Conservation (phyloP, 2,888 invertebrate genomes). For the Hartigia nigra region DNA sequence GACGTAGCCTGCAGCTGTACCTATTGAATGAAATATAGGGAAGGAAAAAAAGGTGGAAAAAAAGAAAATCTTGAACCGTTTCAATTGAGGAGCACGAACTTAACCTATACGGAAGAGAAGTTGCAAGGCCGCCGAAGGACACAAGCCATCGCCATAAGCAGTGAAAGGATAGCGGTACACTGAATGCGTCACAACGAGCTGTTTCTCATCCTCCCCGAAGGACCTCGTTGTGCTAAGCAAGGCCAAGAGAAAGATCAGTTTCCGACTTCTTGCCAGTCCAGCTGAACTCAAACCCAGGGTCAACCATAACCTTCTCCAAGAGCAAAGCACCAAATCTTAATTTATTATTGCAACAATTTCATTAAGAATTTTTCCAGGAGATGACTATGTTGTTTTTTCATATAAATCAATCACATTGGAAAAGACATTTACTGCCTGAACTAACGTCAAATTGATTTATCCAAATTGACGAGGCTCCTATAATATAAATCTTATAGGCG, state of each 20-base stretch:
- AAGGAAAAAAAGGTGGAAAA: neutral
- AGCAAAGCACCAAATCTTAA: conserved; percentile 2
- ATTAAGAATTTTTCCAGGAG: neutral
- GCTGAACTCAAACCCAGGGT: neutral
- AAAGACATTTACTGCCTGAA: neutral
- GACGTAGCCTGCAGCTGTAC: neutral
- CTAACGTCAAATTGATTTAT: neutral
- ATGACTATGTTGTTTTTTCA: neutral
- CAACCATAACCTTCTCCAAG: conserved; percentile 3
- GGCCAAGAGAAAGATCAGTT: conserved; percentile 1
- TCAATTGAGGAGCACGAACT: conserved; percentile 29
- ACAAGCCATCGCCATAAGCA: conserved; percentile 17
- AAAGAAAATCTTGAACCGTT: neutral
- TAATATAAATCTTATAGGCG: neutral
- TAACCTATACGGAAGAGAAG: conserved; percentile 33
- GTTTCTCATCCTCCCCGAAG: neutral
- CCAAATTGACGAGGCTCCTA: neutral
- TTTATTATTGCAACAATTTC: neutral
- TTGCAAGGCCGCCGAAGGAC: conserved; percentile 44
- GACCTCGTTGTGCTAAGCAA: neutral
- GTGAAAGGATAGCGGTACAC: conserved; percentile 47
- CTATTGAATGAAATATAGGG: neutral
- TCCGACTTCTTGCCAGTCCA: neutral
- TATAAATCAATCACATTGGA: neutral
- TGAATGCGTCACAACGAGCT: conserved; percentile 34